Evolutionary conservation across 2,888 invertebrate species (phyloP), one percentile per base, ranked within the genome.

Genomic region (Idaea biselata): DNA sequence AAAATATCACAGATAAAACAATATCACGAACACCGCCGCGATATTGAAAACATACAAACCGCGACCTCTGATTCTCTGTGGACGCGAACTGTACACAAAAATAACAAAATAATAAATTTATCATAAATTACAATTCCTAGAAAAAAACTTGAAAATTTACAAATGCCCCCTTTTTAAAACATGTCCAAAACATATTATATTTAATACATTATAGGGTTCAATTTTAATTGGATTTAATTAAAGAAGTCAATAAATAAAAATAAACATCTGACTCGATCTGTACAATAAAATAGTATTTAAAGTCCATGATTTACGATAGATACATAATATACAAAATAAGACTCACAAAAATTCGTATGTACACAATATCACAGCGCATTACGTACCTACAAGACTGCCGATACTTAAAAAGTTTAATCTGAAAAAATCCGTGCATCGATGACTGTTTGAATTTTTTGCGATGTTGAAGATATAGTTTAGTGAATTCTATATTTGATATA

Each of bases 1-100:
- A 76, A 84, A 87, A 87, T 88, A 88, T 88, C 87, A 88, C 87
- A 88, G 87, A 82, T 82, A 74, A 65, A 77, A 77, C 79, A 80
- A 80, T 78, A 81, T 76, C 73, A 72, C 77, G 76, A 72, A 71
- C 75, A 75, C 75, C 77, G 71, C 73, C 77, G 75, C 74, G 77
- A 77, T 75, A 81, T 79, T 79, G 79, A 81, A 84, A 78, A 81
- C 73, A 73, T 76, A 80, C 75, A 88, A 88, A 88, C 82, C 82
- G 86, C 89, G 85, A 82, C 86, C 84, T 73, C 73, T 77, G 87
- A 89, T 88, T 83, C 77, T 66, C 66, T 66, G 71, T 69, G 80
- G 84, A 73, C 83, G 86, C 88, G 83, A 80, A 79, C 82, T 85
- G 77, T 89, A 88, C 83, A 89, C 81, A 83, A 86, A 81, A 80